These are phyloP conservation scores for Enteromius treurensis DNA, from an alignment of 2,797 vertebrate genomes.

Conservation along the genomic window DNA sequence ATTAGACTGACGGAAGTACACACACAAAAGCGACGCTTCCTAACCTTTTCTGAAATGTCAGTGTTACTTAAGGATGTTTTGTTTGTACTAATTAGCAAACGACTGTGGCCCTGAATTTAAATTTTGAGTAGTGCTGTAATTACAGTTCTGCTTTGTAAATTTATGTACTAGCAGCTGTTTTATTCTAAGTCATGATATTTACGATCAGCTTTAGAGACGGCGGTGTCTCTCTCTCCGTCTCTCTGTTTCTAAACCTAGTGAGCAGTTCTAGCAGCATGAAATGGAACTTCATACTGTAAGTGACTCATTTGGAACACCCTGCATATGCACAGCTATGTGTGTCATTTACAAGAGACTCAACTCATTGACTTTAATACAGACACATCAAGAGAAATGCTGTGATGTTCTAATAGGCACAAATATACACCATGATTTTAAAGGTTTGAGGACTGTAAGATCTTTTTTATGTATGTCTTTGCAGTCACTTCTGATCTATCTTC, in stretches of 20 bases:
- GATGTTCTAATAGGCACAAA: neutral
- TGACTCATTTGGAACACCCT: neutral
- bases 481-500: too few species aligned
- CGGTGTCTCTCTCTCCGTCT: neutral
- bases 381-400: neutral
- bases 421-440: neutral
- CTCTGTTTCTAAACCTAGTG: neutral
- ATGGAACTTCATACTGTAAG: neutral
- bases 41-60: conserved; percentile 59
- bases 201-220: conserved; percentile 17
- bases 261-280: neutral
- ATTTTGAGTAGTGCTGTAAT: conserved; percentile 64
- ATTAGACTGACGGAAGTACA: neutral
- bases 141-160: conserved; percentile 65
- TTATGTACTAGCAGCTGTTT: conserved; percentile 55
- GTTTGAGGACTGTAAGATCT: neutral
- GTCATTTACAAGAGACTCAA: neutral
- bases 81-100: conserved; percentile 60
- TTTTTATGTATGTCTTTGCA: neutral
- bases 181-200: conserved; percentile 44
- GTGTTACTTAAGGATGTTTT: conserved; percentile 39
- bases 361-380: conserved; percentile 5
- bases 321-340: neutral
- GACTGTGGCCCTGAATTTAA: conserved; percentile 60
- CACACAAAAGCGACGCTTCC: neutral